Percentiles rank a stretch among this genome's conserved stretches.
Evolutionary conservation across 1,140 invertebrate species (phyloP).

Genomic region (Physella acuta): DNA sequence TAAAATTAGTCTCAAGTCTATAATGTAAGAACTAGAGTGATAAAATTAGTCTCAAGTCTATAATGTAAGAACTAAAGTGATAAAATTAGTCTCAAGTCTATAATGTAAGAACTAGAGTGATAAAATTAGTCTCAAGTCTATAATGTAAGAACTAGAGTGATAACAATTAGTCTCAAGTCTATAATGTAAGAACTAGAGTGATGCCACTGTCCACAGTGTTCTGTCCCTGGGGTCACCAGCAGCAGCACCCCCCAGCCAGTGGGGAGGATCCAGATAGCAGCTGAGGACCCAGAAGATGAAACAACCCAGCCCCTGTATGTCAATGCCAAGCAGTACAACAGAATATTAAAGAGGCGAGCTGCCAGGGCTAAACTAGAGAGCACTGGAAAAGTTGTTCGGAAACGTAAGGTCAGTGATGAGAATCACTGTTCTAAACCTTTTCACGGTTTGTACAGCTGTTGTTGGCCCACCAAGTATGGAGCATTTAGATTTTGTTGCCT

Average conservation of each 20-base stretch:
- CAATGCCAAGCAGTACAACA: slow-evolving; percentile 86
- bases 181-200: too few relatives aligned
- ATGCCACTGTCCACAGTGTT: slow-evolving; percentile 10
- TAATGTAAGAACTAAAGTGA: too few relatives aligned
- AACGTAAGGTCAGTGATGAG: slow-evolving; percentile 29
- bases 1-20: too few relatives aligned
- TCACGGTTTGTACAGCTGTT: slow-evolving; percentile 23
- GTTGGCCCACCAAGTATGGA: neutral
- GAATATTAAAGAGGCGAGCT: slow-evolving; percentile 58
- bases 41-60: too few relatives aligned
- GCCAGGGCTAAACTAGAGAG: slow-evolving; percentile 59
- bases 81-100: too few relatives aligned
- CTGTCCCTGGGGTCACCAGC: slow-evolving; percentile 65
- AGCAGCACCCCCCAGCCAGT: slow-evolving; percentile 20
- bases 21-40: too few relatives aligned
- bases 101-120: too few relatives aligned
- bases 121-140: too few relatives aligned
- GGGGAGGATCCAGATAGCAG: slow-evolving; percentile 69
- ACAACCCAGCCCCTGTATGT: slow-evolving; percentile 83
- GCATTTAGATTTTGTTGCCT: neutral
- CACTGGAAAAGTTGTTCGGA: slow-evolving; percentile 66
- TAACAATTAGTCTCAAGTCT: too few relatives aligned
- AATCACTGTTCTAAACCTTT: slow-evolving; percentile 29
- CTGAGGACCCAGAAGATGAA: slow-evolving; percentile 40
- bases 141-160: too few relatives aligned